These are phyloP conservation scores for Habrosyne pyritoides DNA, from an alignment of 2,888 invertebrate genomes.

Conservation along the genomic window DNA sequence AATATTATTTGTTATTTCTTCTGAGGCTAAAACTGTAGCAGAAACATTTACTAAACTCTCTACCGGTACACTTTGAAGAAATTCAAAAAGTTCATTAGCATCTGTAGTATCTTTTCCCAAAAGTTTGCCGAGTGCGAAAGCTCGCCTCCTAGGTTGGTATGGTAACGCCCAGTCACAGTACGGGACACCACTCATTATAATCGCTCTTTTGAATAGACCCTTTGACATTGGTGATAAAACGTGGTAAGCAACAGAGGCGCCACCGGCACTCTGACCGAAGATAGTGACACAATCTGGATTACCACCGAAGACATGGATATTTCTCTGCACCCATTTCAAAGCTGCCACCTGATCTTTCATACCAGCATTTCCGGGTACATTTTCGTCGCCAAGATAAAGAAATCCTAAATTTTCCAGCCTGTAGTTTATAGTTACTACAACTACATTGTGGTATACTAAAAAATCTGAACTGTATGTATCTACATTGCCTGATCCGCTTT, in stretches of 20 bases:
- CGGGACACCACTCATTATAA: slow-evolving; percentile 56
- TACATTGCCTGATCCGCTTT: slow-evolving; percentile 60
- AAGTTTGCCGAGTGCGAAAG: slow-evolving; percentile 44
- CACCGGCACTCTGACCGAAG: slow-evolving; percentile 59
- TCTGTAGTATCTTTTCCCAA: slow-evolving; percentile 48
- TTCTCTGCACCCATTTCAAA: slow-evolving; percentile 50
- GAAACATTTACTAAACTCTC: slow-evolving; percentile 33
- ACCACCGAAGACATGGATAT: slow-evolving; percentile 52
- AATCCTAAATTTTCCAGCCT: slow-evolving; percentile 81
- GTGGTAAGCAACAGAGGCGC: slow-evolving; percentile 42
- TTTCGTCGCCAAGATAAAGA: slow-evolving; percentile 74
- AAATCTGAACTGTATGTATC: slow-evolving; percentile 81
- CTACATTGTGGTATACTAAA: slow-evolving; percentile 75
- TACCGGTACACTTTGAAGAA: slow-evolving; percentile 43
- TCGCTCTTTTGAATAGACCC: slow-evolving; percentile 53
- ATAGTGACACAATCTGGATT: slow-evolving; percentile 49
- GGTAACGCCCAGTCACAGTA: slow-evolving; percentile 43
- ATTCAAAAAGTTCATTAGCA: slow-evolving; percentile 41
- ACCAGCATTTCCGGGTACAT: slow-evolving; percentile 84
- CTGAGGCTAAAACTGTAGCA: slow-evolving; percentile 29
- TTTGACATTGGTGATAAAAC: slow-evolving; percentile 57
- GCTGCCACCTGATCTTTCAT: slow-evolving; percentile 67
- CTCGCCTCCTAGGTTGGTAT: slow-evolving; percentile 40
- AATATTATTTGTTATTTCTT: slow-evolving; percentile 26
- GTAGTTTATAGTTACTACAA: slow-evolving; percentile 83